Conservation (phyloP, 2,797 vertebrate species). For the Malacoraja senta region DNA sequence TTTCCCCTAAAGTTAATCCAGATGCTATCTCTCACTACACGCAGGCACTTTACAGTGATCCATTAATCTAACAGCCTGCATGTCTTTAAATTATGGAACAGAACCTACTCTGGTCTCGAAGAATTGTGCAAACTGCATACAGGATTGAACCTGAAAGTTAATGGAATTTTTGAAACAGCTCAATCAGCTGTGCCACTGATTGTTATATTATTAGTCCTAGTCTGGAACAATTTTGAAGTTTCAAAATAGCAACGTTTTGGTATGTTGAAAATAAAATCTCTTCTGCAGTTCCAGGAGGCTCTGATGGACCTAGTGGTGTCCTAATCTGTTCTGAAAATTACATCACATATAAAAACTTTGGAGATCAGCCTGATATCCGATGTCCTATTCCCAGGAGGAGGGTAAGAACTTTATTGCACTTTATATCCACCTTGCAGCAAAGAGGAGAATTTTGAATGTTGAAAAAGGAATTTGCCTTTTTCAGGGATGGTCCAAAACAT, state of each 20-base stretch:
- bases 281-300: slow-evolving; percentile 83
- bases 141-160: no score
- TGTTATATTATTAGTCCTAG: no score
- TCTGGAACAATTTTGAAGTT: background rate
- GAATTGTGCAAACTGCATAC: no score
- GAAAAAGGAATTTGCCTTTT: background rate
- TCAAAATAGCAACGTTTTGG: background rate
- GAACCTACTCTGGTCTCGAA: no score
- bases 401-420: slow-evolving; percentile 59
- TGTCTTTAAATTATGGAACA: no score
- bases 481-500: background rate
- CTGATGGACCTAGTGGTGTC: slow-evolving; percentile 92
- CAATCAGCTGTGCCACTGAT: no score
- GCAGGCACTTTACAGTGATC: no score
- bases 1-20: no score
- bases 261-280: background rate
- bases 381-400: slow-evolving; percentile 93
- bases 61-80: no score
- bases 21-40: no score
- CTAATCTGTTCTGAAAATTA: slow-evolving; percentile 98
- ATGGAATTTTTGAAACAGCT: no score
- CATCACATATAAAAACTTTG: slow-evolving; percentile 97
- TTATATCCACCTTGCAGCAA: background rate
- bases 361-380: slow-evolving; percentile 95
- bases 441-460: background rate